Percentiles rank a stretch among this genome's conserved stretches.
Conservation (phyloP, 2,113 vertebrate genomes). For the Scytalopus superciliaris region DNA sequence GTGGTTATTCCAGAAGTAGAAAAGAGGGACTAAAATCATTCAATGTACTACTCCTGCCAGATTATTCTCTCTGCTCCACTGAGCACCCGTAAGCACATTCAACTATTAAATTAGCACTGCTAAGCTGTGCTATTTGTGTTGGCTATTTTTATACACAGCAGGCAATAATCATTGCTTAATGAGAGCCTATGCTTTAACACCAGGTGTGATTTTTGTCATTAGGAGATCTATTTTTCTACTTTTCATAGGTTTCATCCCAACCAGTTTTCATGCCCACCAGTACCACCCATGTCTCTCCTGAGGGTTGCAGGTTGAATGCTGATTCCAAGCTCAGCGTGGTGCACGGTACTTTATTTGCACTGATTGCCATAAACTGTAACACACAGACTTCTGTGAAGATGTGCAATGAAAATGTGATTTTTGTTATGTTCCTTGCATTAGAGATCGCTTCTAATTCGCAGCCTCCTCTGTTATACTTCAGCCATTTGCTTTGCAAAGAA, state of each 20-base stretch:
- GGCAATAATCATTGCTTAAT: slow-evolving; percentile 62
- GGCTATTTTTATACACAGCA: slow-evolving; percentile 68
- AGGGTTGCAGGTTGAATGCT: neutral
- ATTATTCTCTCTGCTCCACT: slow-evolving; percentile 52
- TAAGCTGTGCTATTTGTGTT: slow-evolving; percentile 57
- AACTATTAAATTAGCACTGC: slow-evolving; percentile 67
- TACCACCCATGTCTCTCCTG: neutral
- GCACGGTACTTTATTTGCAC: neutral
- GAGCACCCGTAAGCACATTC: slow-evolving; percentile 52
- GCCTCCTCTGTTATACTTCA: neutral
- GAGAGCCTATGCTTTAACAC: slow-evolving; percentile 39
- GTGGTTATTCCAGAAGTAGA: neutral
- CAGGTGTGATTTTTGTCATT: slow-evolving; percentile 32
- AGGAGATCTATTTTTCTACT: slow-evolving; percentile 6
- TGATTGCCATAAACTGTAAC: slow-evolving; percentile 14
- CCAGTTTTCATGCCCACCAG: neutral
- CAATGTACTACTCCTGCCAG: neutral
- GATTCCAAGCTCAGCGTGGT: slow-evolving; percentile 10
- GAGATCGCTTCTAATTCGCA: neutral
- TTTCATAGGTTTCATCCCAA: neutral
- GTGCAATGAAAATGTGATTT: neutral
- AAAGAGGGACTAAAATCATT: slow-evolving; percentile 5
- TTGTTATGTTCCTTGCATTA: neutral
- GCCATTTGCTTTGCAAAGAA: neutral
- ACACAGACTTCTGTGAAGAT: neutral